phyloP scores from a whole-genome alignment of 2,888 invertebrate genomes.

The Parochlus steinenii region DNA sequence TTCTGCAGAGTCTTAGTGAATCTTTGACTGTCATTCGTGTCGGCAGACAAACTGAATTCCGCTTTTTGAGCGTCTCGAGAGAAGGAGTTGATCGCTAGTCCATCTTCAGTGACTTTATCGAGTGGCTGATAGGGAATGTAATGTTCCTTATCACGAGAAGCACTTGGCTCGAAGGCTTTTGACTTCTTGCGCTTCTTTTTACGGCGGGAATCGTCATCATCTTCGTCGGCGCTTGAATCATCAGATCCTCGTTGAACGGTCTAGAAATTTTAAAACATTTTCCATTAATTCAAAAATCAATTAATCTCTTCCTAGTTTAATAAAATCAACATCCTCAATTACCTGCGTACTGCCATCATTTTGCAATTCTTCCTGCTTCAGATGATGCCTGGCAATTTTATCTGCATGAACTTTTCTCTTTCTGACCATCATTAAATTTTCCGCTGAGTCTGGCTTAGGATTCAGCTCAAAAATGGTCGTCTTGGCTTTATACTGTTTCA shows the following conservation, averaged over 20 bases:
- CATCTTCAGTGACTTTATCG: constrained; percentile 65
- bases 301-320: no score
- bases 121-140: constrained; percentile 74
- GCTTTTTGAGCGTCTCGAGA: constrained; percentile 60
- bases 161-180: constrained; percentile 20
- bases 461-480: constrained; percentile 61
- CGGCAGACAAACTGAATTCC: constrained; percentile 69
- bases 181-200: constrained; percentile 31
- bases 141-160: constrained; percentile 51
- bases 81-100: constrained; percentile 59
- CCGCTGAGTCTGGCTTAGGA: constrained; percentile 57
- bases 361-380: constrained; percentile 24
- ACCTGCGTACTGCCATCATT: constrained; percentile 20
- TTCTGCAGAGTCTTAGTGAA: constrained; percentile 45
- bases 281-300: no score
- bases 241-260: constrained; percentile 5
- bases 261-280: no score
- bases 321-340: constrained; percentile 14
- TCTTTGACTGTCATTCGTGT: constrained; percentile 50
- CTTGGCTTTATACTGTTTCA: constrained; percentile 21
- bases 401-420: constrained; percentile 61
- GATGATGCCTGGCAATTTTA: constrained; percentile 30
- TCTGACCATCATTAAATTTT: constrained; percentile 71
- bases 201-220: background rate
- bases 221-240: constrained; percentile 3